Conservation (phyloP, 2,113 vertebrate species). For the Psittacus erithacus region DNA sequence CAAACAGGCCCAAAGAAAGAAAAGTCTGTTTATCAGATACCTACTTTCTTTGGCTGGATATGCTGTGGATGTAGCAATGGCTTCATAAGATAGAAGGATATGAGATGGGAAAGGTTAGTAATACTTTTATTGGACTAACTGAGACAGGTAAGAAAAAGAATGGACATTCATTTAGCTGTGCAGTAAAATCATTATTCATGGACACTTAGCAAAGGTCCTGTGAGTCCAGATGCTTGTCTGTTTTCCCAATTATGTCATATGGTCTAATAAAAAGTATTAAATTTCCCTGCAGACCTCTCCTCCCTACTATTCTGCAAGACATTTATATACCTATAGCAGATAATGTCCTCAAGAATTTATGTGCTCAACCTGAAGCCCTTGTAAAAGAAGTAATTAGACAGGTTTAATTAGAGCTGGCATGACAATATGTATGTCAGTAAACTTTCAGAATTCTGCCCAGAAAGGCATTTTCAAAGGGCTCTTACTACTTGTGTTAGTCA, state of each 20-base stretch:
- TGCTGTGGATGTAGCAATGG: not conserved
- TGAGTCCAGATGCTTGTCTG: not conserved
- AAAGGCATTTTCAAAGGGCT: constrained; percentile 18
- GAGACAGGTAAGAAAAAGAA: not conserved
- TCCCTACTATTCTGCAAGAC: not conserved
- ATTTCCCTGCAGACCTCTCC: not conserved
- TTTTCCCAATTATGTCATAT: not conserved
- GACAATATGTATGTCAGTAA: constrained; percentile 14
- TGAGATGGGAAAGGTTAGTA: not conserved
- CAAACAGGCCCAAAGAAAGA: not conserved
- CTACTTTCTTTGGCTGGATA: not conserved
- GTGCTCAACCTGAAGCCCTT: constrained; percentile 12
- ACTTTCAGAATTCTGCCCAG: not conserved
- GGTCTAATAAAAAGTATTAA: not conserved
- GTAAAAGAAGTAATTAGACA: constrained; percentile 38
- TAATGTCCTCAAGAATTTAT: not conserved
- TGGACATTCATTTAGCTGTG: fast-evolving
- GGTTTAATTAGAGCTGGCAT: constrained; percentile 45
- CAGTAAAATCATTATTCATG: not conserved
- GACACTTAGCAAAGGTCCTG: not conserved
- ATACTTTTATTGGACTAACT: not conserved
- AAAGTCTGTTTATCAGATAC: not conserved
- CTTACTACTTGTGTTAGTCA: not conserved
- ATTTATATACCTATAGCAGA: not conserved
- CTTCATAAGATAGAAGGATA: not conserved